These are phyloP conservation scores for Notoglanidium macrostoma DNA, from an alignment of 2,797 vertebrate genomes.

Conservation along the genomic window DNA sequence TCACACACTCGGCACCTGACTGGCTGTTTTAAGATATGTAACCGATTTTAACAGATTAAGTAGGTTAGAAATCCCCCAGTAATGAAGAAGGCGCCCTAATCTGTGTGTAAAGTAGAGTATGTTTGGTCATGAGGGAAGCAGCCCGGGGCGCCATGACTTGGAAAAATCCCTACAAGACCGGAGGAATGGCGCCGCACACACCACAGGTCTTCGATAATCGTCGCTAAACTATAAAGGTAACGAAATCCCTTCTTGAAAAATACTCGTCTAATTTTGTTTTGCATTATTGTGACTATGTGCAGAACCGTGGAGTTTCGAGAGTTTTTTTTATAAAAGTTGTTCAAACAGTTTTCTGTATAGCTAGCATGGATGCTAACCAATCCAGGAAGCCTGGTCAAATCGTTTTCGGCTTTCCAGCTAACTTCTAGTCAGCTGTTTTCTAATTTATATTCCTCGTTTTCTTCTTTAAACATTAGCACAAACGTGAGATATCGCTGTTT, in stretches of 20 bases:
- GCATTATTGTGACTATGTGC: background rate
- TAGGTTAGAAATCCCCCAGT: background rate
- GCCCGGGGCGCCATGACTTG: conserved; percentile 45
- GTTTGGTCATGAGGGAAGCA: conserved; percentile 59
- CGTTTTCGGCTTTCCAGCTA: background rate
- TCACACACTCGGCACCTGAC: conserved; percentile 4
- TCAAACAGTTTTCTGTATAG: background rate
- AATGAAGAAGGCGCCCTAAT: background rate
- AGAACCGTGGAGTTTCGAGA: background rate
- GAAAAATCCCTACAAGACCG: conserved; percentile 22
- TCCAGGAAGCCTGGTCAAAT: conserved; percentile 25
- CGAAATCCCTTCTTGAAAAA: background rate
- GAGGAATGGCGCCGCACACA: conserved; percentile 39
- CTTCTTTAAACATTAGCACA: background rate
- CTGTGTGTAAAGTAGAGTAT: background rate
- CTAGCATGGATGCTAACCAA: conserved; percentile 22
- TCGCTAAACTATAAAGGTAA: conserved; percentile 35
- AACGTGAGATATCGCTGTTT: background rate
- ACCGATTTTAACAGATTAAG: conserved; percentile 23
- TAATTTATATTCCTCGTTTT: background rate
- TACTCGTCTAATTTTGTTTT: background rate
- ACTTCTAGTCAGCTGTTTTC: background rate
- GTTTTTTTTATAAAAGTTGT: conserved; percentile 4
- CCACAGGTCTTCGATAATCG: conserved; percentile 16
- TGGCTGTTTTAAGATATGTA: background rate